These are phyloP conservation scores for Crossaster papposus DNA, from an alignment of 53 echinoderm and acorn worm species.

Conservation along the genomic window DNA sequence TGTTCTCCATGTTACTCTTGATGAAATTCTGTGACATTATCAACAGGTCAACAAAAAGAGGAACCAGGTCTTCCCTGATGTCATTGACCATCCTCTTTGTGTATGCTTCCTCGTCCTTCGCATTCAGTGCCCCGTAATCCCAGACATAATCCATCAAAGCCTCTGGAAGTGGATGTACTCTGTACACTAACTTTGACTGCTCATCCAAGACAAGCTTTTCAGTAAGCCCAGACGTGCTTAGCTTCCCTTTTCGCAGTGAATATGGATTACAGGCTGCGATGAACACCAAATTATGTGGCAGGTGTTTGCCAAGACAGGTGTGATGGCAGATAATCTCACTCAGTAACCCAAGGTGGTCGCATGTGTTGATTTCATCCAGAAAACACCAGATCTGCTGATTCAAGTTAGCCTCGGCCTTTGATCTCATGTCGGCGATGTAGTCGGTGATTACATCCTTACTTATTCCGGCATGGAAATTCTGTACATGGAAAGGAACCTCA, in stretches of 20 bases:
- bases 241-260: constrained; percentile 10
- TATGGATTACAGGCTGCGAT: constrained; percentile 67
- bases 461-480: constrained; percentile 64
- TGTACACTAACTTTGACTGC: constrained; percentile 62
- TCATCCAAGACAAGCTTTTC: constrained; percentile 49
- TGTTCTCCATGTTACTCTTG: constrained; percentile 36
- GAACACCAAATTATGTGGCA: constrained; percentile 59
- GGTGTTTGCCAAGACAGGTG: constrained; percentile 19
- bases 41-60: constrained; percentile 58
- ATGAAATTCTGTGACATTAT: constrained; percentile 64
- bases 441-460: constrained; percentile 21
- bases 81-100: constrained; percentile 47
- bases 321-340: constrained; percentile 64
- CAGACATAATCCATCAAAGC: constrained; percentile 67
- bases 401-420: constrained; percentile 30
- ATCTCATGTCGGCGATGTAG: constrained; percentile 7
- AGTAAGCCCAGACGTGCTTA: constrained; percentile 33
- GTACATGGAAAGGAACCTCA: constrained; percentile 49
- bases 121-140: constrained; percentile 63
- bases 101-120: constrained; percentile 62
- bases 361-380: constrained; percentile 67
- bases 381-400: constrained; percentile 61
- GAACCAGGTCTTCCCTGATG: constrained; percentile 23
- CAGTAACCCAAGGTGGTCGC: constrained; percentile 65
- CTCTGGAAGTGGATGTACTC: constrained; percentile 63